A percentile compares a stretch with the other conserved stretches of the same genome.
phyloP scores from a whole-genome alignment of 2,888 invertebrate species.

The Emmelina monodactyla region DNA sequence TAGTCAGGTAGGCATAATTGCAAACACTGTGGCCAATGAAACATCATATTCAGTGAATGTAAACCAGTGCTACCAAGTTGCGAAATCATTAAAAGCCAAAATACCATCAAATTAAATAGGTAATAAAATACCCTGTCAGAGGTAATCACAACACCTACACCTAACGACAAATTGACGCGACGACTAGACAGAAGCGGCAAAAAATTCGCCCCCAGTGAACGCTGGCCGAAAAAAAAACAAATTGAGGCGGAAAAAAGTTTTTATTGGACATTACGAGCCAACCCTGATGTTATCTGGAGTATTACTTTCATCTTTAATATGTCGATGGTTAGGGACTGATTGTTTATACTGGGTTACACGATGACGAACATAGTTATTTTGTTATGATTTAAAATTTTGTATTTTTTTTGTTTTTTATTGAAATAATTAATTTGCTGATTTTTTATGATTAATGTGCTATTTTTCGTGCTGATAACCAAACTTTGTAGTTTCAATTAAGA shows the following conservation, averaged over 20 bases:
- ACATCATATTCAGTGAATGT: no score
- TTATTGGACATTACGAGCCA: constrained; percentile 55
- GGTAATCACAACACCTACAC: constrained; percentile 24
- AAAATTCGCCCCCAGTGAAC: constrained; percentile 58
- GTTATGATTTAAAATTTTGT: no score
- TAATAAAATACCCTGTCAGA: constrained; percentile 13
- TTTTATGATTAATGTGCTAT: no score
- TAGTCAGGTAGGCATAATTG: no score
- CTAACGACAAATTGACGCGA: constrained; percentile 45
- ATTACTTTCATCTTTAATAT: constrained; percentile 62
- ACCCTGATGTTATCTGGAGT: constrained; percentile 51
- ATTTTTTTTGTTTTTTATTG: no score
- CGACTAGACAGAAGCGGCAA: constrained; percentile 39
- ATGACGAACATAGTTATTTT: constrained; percentile 35
- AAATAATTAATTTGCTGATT: no score
- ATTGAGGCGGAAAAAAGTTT: constrained; percentile 45
- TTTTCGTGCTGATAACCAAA: not conserved
- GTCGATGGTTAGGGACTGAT: constrained; percentile 36
- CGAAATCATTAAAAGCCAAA: no score
- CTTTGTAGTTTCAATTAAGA: not conserved
- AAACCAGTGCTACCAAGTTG: no score
- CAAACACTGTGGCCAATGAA: no score
- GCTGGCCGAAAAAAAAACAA: no score
- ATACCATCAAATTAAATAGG: constrained; percentile 1
- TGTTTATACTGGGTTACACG: constrained; percentile 40